phyloP scores from a whole-genome alignment of 2,888 invertebrate genomes.

The Drosophila lacicola region DNA sequence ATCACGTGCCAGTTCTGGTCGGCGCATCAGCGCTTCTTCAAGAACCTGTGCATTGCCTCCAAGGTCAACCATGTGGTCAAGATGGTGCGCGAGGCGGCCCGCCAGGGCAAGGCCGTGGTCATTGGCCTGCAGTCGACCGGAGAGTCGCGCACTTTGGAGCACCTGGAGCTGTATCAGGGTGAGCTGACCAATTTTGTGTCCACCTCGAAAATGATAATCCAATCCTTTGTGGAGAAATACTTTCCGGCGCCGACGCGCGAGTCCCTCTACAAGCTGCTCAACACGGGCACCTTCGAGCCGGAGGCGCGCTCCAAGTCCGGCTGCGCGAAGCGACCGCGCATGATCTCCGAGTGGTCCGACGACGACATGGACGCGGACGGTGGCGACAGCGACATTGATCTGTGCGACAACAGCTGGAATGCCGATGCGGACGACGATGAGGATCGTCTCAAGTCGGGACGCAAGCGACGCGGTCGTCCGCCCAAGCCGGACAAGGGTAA shows the following conservation, averaged over 20 bases:
- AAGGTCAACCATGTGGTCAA: slow-evolving; percentile 94
- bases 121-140: slow-evolving; percentile 99
- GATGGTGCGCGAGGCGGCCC: slow-evolving; percentile 92
- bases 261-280: slow-evolving; percentile 90
- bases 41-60: slow-evolving; percentile 98
- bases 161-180: slow-evolving; percentile 97
- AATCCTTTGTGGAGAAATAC: slow-evolving; percentile 98
- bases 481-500: slow-evolving; percentile 77
- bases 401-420: slow-evolving; percentile 31
- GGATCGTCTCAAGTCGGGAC: slow-evolving; percentile 39
- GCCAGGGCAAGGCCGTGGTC: slow-evolving; percentile 98
- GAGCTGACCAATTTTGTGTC: slow-evolving; percentile 99
- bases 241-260: slow-evolving; percentile 97
- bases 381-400: slow-evolving; percentile 82
- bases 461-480: slow-evolving; percentile 62
- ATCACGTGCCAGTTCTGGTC: slow-evolving; percentile 99
- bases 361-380: slow-evolving; percentile 78
- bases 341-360: slow-evolving; percentile 47
- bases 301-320: slow-evolving; percentile 24
- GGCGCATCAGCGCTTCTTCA: slow-evolving; percentile 99
- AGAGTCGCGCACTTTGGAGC: slow-evolving; percentile 98
- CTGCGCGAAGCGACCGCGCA: slow-evolving; percentile 44
- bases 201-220: slow-evolving; percentile 95
- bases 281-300: slow-evolving; percentile 56
- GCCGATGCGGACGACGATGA: slow-evolving; percentile 46